phyloP scores from a whole-genome alignment of 2,797 vertebrate genomes.

The Champsocephalus gunnari region DNA sequence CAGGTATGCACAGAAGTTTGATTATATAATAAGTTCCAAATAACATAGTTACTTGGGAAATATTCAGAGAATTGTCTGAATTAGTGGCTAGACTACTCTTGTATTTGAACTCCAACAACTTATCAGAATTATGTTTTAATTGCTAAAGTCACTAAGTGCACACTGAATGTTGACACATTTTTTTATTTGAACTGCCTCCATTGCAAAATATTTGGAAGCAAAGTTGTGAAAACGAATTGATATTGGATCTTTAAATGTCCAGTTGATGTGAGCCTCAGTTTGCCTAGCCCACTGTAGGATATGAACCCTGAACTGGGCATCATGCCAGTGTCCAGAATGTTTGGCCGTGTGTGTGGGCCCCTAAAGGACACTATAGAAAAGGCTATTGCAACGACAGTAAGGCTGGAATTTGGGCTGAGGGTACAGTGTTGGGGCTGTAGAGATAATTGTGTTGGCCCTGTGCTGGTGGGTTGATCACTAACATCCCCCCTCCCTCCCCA shows the following conservation, averaged over 20 bases:
- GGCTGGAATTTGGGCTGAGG: conserved; percentile 25
- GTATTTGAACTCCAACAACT: background rate
- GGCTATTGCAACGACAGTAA: conserved; percentile 41
- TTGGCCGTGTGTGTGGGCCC: conserved; percentile 11
- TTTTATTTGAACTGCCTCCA: background rate
- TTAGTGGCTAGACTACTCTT: background rate
- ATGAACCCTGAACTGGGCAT: conserved; percentile 19
- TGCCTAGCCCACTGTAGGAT: background rate
- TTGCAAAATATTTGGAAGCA: background rate
- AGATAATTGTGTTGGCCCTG: conserved; percentile 51
- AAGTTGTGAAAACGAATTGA: background rate
- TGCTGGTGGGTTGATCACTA: conserved; percentile 43
- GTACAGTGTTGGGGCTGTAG: conserved; percentile 32
- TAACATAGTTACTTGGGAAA: background rate
- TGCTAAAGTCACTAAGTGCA: background rate
- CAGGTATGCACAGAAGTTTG: background rate
- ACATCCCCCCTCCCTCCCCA: conserved; percentile 22
- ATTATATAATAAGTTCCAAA: background rate
- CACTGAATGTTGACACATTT: background rate
- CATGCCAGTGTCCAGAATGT: conserved; percentile 17
- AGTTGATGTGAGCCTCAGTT: background rate
- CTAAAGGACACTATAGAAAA: conserved; percentile 35
- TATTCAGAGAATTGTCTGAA: background rate
- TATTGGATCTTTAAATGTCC: conserved; percentile 5
- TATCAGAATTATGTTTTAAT: background rate